phyloP scores from a whole-genome alignment of 2,888 invertebrate species.

The Malacosoma neustria region DNA sequence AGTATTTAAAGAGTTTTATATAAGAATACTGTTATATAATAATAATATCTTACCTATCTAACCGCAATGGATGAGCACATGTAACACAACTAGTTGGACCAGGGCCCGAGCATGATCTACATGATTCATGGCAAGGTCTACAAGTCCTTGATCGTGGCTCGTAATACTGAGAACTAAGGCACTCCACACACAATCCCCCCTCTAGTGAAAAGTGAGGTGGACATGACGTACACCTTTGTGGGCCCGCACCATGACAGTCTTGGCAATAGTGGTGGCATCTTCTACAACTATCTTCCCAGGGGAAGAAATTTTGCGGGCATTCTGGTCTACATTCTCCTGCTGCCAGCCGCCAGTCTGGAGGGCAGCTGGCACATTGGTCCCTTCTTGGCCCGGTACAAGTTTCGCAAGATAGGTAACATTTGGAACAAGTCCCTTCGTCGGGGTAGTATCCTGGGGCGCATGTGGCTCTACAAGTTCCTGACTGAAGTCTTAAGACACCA shows the following conservation, averaged over 20 bases:
- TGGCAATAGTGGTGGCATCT: slow-evolving; percentile 93
- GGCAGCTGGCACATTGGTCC: slow-evolving; percentile 90
- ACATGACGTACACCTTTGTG: slow-evolving; percentile 82
- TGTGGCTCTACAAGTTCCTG: slow-evolving; percentile 86
- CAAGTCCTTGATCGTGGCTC: slow-evolving; percentile 81
- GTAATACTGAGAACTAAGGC: slow-evolving; percentile 83
- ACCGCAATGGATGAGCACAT: slow-evolving; percentile 80
- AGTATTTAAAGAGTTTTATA: no score
- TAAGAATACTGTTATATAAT: no score
- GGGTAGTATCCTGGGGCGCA: slow-evolving; percentile 90
- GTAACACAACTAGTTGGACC: slow-evolving; percentile 82
- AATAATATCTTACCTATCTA: slow-evolving; percentile 76
- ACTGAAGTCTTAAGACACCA: slow-evolving; percentile 84
- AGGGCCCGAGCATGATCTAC: slow-evolving; percentile 81
- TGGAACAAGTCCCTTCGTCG: slow-evolving; percentile 87
- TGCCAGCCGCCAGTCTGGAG: slow-evolving; percentile 85
- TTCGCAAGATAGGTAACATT: slow-evolving; percentile 89
- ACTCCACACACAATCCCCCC: slow-evolving; percentile 82
- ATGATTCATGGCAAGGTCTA: slow-evolving; percentile 80
- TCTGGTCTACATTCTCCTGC: slow-evolving; percentile 89
- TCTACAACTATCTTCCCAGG: slow-evolving; percentile 87
- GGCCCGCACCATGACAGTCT: slow-evolving; percentile 89
- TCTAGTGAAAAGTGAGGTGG: slow-evolving; percentile 82
- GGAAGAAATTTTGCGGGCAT: slow-evolving; percentile 89
- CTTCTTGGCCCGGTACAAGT: slow-evolving; percentile 89